These are phyloP conservation scores for Bombus vancouverensis DNA, from an alignment of 1,140 invertebrate species.

Conservation along the genomic window DNA sequence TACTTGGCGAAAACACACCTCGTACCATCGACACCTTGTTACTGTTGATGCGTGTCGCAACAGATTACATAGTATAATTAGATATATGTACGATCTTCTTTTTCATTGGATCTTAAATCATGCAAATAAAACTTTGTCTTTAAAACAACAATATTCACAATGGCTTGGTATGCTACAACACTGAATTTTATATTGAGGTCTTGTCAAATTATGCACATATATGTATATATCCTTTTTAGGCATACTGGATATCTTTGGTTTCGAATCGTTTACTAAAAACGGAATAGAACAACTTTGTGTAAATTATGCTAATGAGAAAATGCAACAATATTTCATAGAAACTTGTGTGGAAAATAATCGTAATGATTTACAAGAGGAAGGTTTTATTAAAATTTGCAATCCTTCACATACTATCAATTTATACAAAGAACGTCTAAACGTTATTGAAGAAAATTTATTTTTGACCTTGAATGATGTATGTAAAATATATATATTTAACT, in stretches of 20 bases:
- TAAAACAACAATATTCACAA: slow-evolving; percentile 51
- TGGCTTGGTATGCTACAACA: slow-evolving; percentile 68
- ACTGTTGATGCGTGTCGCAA: slow-evolving; percentile 68
- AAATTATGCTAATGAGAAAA: slow-evolving; percentile 88
- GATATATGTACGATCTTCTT: slow-evolving; percentile 71
- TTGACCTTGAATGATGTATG: slow-evolving; percentile 79
- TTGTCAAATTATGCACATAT: neutral
- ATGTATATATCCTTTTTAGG: slow-evolving; percentile 58
- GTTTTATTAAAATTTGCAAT: slow-evolving; percentile 80
- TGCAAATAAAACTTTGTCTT: slow-evolving; percentile 64
- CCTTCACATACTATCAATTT: slow-evolving; percentile 46
- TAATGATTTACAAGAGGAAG: slow-evolving; percentile 84
- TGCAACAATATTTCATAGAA: slow-evolving; percentile 87
- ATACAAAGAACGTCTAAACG: slow-evolving; percentile 85
- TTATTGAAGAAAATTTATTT: slow-evolving; percentile 77
- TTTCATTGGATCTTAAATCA: slow-evolving; percentile 70
- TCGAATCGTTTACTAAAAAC: slow-evolving; percentile 87
- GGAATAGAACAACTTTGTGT: slow-evolving; percentile 90
- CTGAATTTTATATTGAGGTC: neutral
- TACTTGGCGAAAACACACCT: slow-evolving; percentile 4
- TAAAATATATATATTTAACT: neutral
- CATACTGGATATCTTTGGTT: slow-evolving; percentile 88
- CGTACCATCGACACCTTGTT: slow-evolving; percentile 61
- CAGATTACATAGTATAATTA: slow-evolving; percentile 71
- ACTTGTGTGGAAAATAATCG: slow-evolving; percentile 85